Base-by-base conservation (phyloP, 1,140 invertebrate genomes). In the Meteorus sp. region DNA sequence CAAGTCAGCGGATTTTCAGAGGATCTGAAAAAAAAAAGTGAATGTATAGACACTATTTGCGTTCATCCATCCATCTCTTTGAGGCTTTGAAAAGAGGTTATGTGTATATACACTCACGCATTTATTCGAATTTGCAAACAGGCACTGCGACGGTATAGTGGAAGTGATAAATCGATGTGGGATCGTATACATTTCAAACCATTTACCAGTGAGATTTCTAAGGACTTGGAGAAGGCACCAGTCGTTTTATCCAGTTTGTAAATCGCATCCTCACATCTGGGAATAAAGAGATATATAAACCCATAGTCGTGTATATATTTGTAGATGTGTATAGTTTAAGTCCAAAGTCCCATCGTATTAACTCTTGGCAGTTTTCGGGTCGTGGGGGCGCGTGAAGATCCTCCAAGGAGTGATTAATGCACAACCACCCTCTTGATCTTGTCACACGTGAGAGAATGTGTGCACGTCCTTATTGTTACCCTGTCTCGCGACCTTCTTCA, bases 381-480 rank as follows among this genome's bases (percentile, higher is more conserved):
- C 8, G 41, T 15, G 11, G 17, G 3, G 0, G 29, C 19, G 15
- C 22, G n/a, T 25, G 41, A 15, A 19, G 17, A 47, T 56, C 41
- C 43, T 22, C 35, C 51, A 8, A 25, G 31, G 29, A 31, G 31
- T 61, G 59, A 61, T 61, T 61, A 61, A 61, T 61, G 58, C 35
- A 51, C 15, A 54, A 31, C 52, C 29, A 35, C 31, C 44, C 53
- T n/a, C n/a, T n/a, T n/a, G n/a, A n/a, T n/a, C n/a, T n/a, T n/a
- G n/a, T n/a, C n/a, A n/a, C n/a, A n/a, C n/a, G n/a, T n/a, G n/a
- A n/a, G n/a, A 22, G 54, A 39, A 51, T 47, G 51, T 44, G 51
- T 39, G 56, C 33, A 25, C 43, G 55, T 29, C 57, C 61, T 68
- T 66, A 71, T 71, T 70, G 68, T 70, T 65, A 52, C 41, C 52